Evolutionary conservation across 2,113 vertebrate species (phyloP).

Genomic region (Arizona elegans): DNA sequence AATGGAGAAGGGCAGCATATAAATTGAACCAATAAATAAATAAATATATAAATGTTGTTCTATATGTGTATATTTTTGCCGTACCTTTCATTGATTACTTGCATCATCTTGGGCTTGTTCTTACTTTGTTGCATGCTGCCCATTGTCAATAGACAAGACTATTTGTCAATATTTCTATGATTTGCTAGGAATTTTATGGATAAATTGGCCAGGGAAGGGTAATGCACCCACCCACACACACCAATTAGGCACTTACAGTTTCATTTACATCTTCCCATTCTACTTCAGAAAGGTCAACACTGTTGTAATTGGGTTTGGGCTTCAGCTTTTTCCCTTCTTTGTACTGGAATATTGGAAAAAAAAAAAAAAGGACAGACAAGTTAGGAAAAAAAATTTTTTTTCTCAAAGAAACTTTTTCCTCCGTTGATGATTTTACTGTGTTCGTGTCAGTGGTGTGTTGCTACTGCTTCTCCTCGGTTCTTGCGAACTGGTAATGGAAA

Average conservation of each 20-base stretch:
- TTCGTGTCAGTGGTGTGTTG: neutral
- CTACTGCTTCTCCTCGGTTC: too few species aligned
- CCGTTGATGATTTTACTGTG: neutral
- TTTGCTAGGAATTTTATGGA: neutral
- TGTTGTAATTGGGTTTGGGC: constrained; percentile 95
- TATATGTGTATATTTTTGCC: neutral
- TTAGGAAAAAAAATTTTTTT: neutral
- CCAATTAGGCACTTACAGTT: constrained; percentile 69
- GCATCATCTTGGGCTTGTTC: neutral
- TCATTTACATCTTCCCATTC: constrained; percentile 92
- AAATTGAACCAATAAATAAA: too few species aligned
- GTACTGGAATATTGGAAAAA: constrained; percentile 69
- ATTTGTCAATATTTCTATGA: neutral
- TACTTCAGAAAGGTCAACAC: constrained; percentile 90
- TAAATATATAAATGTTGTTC: neutral
- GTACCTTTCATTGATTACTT: neutral
- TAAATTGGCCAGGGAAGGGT: rapidly evolving
- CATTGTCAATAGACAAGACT: neutral
- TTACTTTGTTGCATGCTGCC: neutral
- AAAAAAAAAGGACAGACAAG: neutral
- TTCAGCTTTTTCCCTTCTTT: constrained; percentile 90
- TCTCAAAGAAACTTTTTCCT: neutral
- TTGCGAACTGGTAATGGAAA: too few species aligned
- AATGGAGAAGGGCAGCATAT: neutral
- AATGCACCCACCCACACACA: neutral